phyloP scores from a whole-genome alignment of 2,113 vertebrate species.

The Ailuropoda melanoleuca region DNA sequence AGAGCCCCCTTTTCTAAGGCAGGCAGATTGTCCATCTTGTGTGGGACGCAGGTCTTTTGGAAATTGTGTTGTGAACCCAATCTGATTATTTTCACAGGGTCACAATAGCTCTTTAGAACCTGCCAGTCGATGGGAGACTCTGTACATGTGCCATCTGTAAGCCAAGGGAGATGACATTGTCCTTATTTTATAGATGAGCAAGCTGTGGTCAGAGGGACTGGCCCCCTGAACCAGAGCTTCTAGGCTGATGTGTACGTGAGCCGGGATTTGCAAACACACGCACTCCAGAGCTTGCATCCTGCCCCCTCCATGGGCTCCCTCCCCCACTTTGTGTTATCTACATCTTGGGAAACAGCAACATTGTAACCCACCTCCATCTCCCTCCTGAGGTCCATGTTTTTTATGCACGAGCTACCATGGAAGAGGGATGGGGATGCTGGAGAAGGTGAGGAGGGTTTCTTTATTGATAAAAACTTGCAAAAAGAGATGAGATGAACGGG shows the following conservation, averaged over 20 bases:
- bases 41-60: neutral
- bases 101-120: fast-evolving
- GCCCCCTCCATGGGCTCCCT: fast-evolving
- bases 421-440: neutral
- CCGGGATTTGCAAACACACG: neutral
- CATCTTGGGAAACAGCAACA: fast-evolving
- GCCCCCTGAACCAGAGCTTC: too few species aligned
- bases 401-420: neutral
- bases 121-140: neutral
- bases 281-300: too few species aligned
- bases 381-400: neutral
- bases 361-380: fast-evolving
- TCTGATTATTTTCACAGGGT: neutral
- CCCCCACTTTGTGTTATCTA: too few species aligned
- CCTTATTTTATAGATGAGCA: neutral
- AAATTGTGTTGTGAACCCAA: neutral
- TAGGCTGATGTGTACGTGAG: neutral
- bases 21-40: neutral
- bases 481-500: neutral
- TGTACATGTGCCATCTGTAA: fast-evolving
- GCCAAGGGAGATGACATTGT: neutral
- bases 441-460: neutral
- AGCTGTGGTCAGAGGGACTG: neutral
- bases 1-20: neutral
- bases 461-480: neutral